These are phyloP conservation scores for Drosophila asahinai DNA, from an alignment of 1,140 invertebrate genomes.

Conservation along the genomic window DNA sequence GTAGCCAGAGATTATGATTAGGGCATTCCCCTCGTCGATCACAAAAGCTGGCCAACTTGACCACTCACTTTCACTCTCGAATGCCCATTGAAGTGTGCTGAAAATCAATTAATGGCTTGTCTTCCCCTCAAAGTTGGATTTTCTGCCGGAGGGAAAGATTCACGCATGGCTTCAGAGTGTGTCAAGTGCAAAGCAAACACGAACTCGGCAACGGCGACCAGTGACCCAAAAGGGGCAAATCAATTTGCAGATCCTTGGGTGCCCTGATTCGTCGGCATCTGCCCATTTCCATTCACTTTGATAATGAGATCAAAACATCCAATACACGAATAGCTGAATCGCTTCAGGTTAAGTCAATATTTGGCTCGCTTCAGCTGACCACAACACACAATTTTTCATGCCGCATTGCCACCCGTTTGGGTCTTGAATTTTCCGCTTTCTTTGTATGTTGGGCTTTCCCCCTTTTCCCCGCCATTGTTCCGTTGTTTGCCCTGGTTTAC, in stretches of 20 bases:
- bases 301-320: slow-evolving; percentile 75
- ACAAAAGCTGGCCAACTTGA: background rate
- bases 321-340: slow-evolving; percentile 51
- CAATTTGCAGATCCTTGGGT: slow-evolving; percentile 57
- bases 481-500: slow-evolving; percentile 62
- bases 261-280: slow-evolving; percentile 23
- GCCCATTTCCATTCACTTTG: slow-evolving; percentile 50
- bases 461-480: slow-evolving; percentile 34
- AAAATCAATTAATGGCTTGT: slow-evolving; percentile 73
- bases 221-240: slow-evolving; percentile 61
- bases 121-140: slow-evolving; percentile 60
- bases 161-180: slow-evolving; percentile 75
- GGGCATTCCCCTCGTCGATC: slow-evolving; percentile 14
- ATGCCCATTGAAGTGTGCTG: slow-evolving; percentile 64
- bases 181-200: slow-evolving; percentile 79
- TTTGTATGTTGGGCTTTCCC: background rate
- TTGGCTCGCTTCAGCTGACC: slow-evolving; percentile 69
- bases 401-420: slow-evolving; percentile 64
- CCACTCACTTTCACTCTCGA: slow-evolving; percentile 30
- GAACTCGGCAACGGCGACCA: slow-evolving; percentile 12
- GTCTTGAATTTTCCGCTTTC: slow-evolving; percentile 12
- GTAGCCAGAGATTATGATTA: background rate
- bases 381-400: slow-evolving; percentile 78
- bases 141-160: slow-evolving; percentile 58
- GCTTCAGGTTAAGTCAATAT: slow-evolving; percentile 71